phyloP scores from a whole-genome alignment of 2,888 invertebrate genomes.

The Sylvicola fuscatus region DNA sequence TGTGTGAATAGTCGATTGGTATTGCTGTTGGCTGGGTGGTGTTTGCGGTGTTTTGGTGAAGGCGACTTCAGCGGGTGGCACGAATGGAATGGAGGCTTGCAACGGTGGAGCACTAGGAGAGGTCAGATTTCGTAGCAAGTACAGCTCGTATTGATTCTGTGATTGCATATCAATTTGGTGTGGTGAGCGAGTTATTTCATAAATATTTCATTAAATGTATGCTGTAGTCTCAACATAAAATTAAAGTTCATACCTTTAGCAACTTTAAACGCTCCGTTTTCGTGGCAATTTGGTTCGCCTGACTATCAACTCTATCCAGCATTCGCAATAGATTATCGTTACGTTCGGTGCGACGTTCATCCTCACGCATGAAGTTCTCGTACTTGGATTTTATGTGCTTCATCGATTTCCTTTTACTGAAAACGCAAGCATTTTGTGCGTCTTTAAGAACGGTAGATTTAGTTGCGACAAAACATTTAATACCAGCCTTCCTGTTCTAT shows the following conservation, averaged over 20 bases:
- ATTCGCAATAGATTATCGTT: slow-evolving; percentile 34
- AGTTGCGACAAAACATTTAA: too few relatives aligned
- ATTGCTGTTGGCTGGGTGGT: not conserved
- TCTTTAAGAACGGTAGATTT: slow-evolving; percentile 15
- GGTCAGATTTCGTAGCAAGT: slow-evolving; percentile 1
- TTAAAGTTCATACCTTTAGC: slow-evolving; percentile 25
- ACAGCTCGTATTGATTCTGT: slow-evolving; percentile 3
- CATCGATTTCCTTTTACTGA: slow-evolving; percentile 12
- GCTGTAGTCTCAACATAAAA: not conserved
- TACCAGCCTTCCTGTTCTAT: slow-evolving; percentile 30
- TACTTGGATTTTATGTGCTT: slow-evolving; percentile 19
- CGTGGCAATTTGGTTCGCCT: slow-evolving; percentile 31
- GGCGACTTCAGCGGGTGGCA: not conserved
- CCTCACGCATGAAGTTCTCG: slow-evolving; percentile 31
- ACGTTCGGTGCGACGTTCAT: slow-evolving; percentile 33
- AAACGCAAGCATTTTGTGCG: not conserved
- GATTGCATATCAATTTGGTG: not conserved
- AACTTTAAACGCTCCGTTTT: slow-evolving; percentile 36
- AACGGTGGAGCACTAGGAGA: not conserved
- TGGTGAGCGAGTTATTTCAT: too few relatives aligned
- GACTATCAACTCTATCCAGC: slow-evolving; percentile 35
- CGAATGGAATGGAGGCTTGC: not conserved
- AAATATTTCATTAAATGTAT: not conserved
- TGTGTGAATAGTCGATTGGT: not conserved
- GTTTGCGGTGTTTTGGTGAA: not conserved